Evolutionary conservation across 2,888 invertebrate species (phyloP).

Genomic region (Hyposoter didymator): DNA sequence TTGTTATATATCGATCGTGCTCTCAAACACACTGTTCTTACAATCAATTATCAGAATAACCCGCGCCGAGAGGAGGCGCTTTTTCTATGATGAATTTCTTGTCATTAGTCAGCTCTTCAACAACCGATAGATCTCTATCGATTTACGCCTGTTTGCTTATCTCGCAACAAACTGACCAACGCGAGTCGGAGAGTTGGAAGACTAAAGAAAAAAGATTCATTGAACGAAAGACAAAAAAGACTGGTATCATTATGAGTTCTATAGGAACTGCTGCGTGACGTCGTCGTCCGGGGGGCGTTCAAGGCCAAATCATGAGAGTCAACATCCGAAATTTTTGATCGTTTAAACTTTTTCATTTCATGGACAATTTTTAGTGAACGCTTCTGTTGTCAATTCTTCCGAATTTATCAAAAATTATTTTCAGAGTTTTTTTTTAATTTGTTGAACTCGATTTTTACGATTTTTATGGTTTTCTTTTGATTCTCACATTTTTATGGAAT

Average conservation of each 20-base stretch:
- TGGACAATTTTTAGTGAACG: not conserved
- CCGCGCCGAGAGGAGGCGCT: not conserved
- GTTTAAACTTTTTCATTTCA: not conserved
- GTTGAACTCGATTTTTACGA: not conserved
- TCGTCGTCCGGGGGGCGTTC: not conserved
- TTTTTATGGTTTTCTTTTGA: not conserved
- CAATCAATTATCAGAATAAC: slow-evolving; percentile 45
- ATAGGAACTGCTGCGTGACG: not conserved
- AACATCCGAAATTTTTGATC: not conserved
- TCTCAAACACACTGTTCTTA: slow-evolving; percentile 46
- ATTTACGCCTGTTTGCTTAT: slow-evolving; percentile 17
- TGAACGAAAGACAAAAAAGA: slow-evolving; percentile 35
- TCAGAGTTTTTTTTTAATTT: not conserved
- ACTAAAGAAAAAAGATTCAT: not conserved
- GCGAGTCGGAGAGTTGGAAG: not conserved
- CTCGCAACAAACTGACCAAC: slow-evolving; percentile 34
- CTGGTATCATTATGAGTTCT: slow-evolving; percentile 29
- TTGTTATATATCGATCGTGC: slow-evolving; percentile 51
- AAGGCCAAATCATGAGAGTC: not conserved
- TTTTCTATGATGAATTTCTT: slow-evolving; percentile 47
- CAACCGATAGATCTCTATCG: slow-evolving; percentile 39
- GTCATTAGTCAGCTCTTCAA: slow-evolving; percentile 52
- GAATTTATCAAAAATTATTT: not conserved
- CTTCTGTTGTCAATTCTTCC: not conserved
- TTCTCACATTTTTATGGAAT: not conserved